Evolutionary conservation across 2,888 invertebrate species (phyloP), one percentile per base, ranked within the genome.

Genomic region (Griposia aprilina): DNA sequence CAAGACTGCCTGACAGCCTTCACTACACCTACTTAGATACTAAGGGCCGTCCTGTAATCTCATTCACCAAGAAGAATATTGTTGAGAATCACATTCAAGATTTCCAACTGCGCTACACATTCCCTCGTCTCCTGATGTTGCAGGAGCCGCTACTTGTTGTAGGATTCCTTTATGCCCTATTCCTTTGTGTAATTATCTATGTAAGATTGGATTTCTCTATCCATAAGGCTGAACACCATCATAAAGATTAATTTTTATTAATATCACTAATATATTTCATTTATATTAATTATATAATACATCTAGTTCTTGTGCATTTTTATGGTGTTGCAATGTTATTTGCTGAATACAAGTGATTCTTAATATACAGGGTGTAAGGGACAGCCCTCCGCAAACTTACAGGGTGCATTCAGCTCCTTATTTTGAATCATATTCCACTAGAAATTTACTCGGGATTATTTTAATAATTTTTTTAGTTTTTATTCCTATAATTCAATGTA

Each of bases 11-110:
- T 0, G 98, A 99, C 92, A 97, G 97, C 68, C 94, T 98, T 1
- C 98, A 99, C 89, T 98, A 97, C 93, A 99, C 99, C 7, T 99
- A 99, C 93, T 97, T 99, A 91, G 99, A 99, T 93, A 99, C 99
- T 0, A 98, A 98, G 88, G 99, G 99, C 0, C 98, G 99, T 75
- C 98, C 99, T 0, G 99, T 99, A 0, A 97, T 99, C 75, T 97
- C 98, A 15, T 97, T 99, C 76, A 97, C 97, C 2, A 98, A 98
- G 94, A 97, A 96, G 36, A 99, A 99, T 96, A 96, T 99, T 82
- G 99, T 99, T 0, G 99, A 99, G 92, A 98, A 98, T 92, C 99
- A 99, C 93, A 99, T 99, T 91, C 98, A 99, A 95, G 98, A 99
- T 94, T 98, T 99, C 93, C 98, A 98, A 94, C 96, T 99, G 63